Evolutionary conservation across 1,140 invertebrate species (phyloP).

Genomic region (Tachypleus tridentatus): DNA sequence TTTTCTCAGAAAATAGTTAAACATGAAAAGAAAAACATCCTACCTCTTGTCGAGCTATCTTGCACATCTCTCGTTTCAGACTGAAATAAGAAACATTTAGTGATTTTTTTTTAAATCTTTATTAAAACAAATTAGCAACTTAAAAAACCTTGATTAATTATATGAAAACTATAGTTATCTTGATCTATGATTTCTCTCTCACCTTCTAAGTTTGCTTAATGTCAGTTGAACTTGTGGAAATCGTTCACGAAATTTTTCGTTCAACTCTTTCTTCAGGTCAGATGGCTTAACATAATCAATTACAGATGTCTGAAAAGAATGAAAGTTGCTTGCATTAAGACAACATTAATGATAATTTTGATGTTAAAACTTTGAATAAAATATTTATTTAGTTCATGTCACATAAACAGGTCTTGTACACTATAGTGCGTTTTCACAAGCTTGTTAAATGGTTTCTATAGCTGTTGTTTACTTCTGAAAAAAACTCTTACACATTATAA

Average conservation of each 20-base stretch:
- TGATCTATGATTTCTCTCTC: not conserved
- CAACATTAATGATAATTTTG: too few relatives aligned
- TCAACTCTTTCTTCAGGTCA: slow-evolving; percentile 94
- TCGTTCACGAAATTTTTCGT: slow-evolving; percentile 91
- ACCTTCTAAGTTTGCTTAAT: slow-evolving; percentile 69
- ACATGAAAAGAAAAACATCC: slow-evolving; percentile 1
- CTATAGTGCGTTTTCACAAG: too few relatives aligned
- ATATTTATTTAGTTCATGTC: too few relatives aligned
- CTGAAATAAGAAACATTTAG: slow-evolving; percentile 40
- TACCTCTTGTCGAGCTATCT: slow-evolving; percentile 55
- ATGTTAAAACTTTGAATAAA: too few relatives aligned
- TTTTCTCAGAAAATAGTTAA: not conserved
- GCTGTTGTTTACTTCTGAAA: too few relatives aligned
- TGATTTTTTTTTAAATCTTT: not conserved
- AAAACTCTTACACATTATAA: too few relatives aligned
- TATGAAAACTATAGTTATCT: too few relatives aligned
- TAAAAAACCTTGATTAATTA: too few relatives aligned
- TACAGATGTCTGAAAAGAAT: slow-evolving; percentile 50
- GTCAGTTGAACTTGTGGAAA: slow-evolving; percentile 91
- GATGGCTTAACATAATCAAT: slow-evolving; percentile 93
- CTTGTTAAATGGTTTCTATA: too few relatives aligned
- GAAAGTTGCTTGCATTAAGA: too few relatives aligned
- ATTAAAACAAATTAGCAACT: too few relatives aligned
- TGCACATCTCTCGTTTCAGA: slow-evolving; percentile 88
- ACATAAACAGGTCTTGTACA: too few relatives aligned